Percentiles rank a stretch among this genome's conserved stretches.
Evolutionary conservation across 64 coral and sea anemone genomes (phyloP).

Genomic region (Cladopsammia gracilis): DNA sequence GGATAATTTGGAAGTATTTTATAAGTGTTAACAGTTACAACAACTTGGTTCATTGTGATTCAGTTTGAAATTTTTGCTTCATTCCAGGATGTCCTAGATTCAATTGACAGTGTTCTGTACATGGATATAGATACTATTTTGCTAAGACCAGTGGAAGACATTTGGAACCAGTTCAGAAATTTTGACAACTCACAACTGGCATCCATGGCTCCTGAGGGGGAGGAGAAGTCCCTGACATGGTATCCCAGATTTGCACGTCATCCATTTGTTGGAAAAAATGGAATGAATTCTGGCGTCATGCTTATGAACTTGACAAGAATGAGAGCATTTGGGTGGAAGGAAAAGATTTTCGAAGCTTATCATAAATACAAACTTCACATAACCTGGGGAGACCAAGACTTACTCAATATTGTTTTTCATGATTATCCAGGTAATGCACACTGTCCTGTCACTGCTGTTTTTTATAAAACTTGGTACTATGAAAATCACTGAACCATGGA

Average conservation of each 20-base stretch:
- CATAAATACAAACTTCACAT: slow-evolving; percentile 85
- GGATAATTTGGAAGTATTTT: no score
- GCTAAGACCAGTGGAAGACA: slow-evolving; percentile 78
- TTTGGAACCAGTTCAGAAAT: slow-evolving; percentile 80
- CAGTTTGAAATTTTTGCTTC: no score
- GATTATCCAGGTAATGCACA: slow-evolving; percentile 78
- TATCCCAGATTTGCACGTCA: slow-evolving; percentile 94
- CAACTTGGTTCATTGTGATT: no score
- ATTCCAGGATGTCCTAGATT: slow-evolving; percentile 51
- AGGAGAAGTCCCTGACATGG: slow-evolving; percentile 72
- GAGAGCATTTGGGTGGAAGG: slow-evolving; percentile 70
- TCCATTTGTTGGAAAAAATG: slow-evolving; percentile 87
- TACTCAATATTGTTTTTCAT: slow-evolving; percentile 92
- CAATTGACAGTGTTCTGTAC: slow-evolving; percentile 77
- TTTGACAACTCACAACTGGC: slow-evolving; percentile 79
- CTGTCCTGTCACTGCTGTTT: no score
- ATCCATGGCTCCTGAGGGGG: slow-evolving; percentile 75
- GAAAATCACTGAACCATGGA: no score
- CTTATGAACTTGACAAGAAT: slow-evolving; percentile 94
- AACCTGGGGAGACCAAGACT: slow-evolving; percentile 94
- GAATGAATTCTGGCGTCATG: slow-evolving; percentile 95
- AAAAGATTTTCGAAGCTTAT: slow-evolving; percentile 79
- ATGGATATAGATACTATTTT: slow-evolving; percentile 83
- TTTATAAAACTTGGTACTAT: no score
- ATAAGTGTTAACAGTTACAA: no score